Percentiles rank a stretch among this genome's conserved stretches.
These are phyloP conservation scores for Psittacula echo DNA, from an alignment of 2,797 vertebrate species.

Conservation along the genomic window DNA sequence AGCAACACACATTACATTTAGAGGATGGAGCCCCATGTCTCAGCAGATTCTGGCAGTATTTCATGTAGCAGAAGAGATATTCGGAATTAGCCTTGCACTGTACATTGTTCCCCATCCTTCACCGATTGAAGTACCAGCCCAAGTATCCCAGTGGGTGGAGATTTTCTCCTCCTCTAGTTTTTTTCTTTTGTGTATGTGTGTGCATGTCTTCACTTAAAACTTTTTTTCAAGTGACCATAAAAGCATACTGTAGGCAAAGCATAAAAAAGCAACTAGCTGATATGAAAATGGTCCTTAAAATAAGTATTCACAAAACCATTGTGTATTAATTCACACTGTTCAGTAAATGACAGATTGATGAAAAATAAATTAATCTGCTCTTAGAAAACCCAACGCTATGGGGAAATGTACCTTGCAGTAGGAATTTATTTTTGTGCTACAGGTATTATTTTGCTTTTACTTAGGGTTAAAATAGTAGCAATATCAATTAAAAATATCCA, in stretches of 20 bases:
- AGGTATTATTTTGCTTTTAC: not conserved
- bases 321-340: not conserved
- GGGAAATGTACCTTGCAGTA: not conserved
- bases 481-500: not conserved
- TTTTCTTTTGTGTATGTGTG: not conserved
- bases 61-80: fast-evolving
- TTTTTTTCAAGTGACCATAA: not conserved
- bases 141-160: not conserved
- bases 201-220: not conserved
- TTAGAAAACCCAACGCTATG: not conserved
- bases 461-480: not conserved
- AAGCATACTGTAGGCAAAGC: not conserved
- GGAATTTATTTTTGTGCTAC: not conserved
- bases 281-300: not conserved
- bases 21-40: not conserved
- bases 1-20: not conserved
- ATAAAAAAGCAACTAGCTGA: not conserved
- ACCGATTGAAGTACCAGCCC: not conserved
- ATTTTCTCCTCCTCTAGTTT: not conserved
- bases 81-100: not conserved
- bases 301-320: not conserved
- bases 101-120: not conserved
- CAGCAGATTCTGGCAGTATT: not conserved
- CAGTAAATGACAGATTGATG: not conserved
- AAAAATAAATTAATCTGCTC: not conserved